Evolutionary conservation across 2,113 vertebrate species (phyloP).

Genomic region (Genyomyrus donnyi): DNA sequence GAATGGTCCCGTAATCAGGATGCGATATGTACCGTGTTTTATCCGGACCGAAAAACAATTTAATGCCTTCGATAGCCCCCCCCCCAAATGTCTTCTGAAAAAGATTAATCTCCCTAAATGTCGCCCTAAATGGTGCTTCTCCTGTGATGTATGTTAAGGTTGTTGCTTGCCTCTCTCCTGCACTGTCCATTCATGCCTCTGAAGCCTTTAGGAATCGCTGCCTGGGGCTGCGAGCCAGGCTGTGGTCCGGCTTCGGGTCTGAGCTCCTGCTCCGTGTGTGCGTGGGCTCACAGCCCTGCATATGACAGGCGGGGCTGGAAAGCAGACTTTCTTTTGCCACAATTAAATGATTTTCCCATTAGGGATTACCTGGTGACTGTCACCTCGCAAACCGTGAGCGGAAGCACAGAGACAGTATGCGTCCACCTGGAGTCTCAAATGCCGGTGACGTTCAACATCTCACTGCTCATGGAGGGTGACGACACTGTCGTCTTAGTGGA

Average conservation of each 20-base stretch:
- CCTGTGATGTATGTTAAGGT: neutral
- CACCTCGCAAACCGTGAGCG: conserved; percentile 48
- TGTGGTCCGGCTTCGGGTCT: neutral
- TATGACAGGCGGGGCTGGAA: neutral
- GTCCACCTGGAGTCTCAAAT: conserved; percentile 34
- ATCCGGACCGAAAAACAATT: neutral
- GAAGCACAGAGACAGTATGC: conserved; percentile 51
- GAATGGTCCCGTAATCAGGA: neutral
- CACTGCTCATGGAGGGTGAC: conserved; percentile 16
- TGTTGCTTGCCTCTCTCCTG: neutral
- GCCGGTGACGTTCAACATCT: conserved; percentile 26
- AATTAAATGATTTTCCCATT: conserved; percentile 4
- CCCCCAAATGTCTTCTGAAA: neutral
- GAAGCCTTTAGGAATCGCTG: neutral
- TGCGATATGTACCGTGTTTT: neutral
- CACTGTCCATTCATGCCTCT: neutral
- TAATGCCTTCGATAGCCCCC: neutral
- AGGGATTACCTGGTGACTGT: conserved; percentile 53
- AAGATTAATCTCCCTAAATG: neutral
- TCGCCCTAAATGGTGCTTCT: neutral
- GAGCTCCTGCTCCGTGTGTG: neutral
- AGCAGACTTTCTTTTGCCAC: neutral
- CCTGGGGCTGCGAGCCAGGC: too few relatives aligned
- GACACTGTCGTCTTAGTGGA: conserved; percentile 29
- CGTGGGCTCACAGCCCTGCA: neutral